phyloP scores from a whole-genome alignment of 2,888 invertebrate genomes.

The Drosophila lutescens region DNA sequence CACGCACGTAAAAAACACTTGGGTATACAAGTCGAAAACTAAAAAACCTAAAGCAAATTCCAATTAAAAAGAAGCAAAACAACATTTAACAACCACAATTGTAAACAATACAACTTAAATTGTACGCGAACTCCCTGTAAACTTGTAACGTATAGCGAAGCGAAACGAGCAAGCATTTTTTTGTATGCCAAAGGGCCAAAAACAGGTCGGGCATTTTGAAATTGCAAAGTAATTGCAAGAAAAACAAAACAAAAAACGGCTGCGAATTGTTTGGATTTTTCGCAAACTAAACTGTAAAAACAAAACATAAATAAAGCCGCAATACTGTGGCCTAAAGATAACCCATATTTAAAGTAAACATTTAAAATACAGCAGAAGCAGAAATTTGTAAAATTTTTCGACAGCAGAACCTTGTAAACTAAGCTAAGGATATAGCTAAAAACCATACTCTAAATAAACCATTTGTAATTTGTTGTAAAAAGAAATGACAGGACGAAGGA shows the following conservation, averaged over 20 bases:
- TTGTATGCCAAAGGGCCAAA: conserved; percentile 14
- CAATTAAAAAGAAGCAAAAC: conserved; percentile 23
- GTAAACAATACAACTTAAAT: conserved; percentile 65
- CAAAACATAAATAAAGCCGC: conserved; percentile 16
- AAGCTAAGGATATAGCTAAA: conserved; percentile 54
- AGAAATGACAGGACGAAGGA: conserved; percentile 36
- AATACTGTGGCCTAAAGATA: conserved; percentile 23
- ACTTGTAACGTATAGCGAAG: conserved; percentile 43
- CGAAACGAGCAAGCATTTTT: conserved; percentile 35
- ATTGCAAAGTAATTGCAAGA: conserved; percentile 8
- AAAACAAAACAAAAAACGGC: conserved; percentile 7
- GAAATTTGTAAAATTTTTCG: conserved; percentile 72
- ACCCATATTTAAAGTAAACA: conserved; percentile 40
- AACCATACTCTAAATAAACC: conserved; percentile 49
- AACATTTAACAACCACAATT: conserved; percentile 32
- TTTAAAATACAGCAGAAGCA: conserved; percentile 47
- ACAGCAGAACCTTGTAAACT: conserved; percentile 65
- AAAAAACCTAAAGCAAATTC: conserved; percentile 16
- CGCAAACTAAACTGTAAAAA: conserved; percentile 66
- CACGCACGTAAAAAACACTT: conserved; percentile 50
- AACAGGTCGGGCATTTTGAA: conserved; percentile 3
- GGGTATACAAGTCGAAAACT: conserved; percentile 33
- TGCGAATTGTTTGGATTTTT: conserved; percentile 61
- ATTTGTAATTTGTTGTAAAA: conserved; percentile 81
- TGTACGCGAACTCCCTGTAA: conserved; percentile 40